Evolutionary conservation across 2,113 vertebrate genomes (phyloP), one percentile per base, ranked within the genome.

Genomic region (Pygoscelis antarcticus): DNA sequence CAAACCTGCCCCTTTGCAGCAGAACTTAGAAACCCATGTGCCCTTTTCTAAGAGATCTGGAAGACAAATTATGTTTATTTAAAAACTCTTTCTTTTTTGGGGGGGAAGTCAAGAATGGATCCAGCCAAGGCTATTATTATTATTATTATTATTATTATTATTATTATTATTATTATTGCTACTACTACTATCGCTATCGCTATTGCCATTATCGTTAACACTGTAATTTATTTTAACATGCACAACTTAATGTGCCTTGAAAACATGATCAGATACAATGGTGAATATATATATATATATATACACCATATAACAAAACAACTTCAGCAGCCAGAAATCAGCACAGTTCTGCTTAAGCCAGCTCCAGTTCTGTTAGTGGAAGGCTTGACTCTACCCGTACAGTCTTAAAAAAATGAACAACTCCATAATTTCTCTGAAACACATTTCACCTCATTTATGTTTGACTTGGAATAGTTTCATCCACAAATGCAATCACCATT

Each of bases 81-180:
- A 5, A 38, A 55, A 77, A 30, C 5, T 23, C 4, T 22, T 1
- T 34, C 2, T 46, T 47, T 65, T 8, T 3, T 0, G 3, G 4
- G 15, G 4, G 4, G 7, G 20, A 13, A 29, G 25, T 34, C 5
- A 71, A 58, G 20, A 66, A 71, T 6, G 8, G 21, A 75, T 30
- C 29, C 32, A 87, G 18, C 3, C 42, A 72, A 40, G 11, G 18
- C 29, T 42, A 42, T 42, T 38, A 6, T 19, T 29, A 7, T 9
- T 57, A 12, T 30, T 17, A 61, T 44, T 9, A 16, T 6, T 19
- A 5, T 16, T 13, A 13, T n/a, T 42, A 42, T 42, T 38, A 6
- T 19, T 29, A 7, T 9, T 57, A 12, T 30, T 17, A 61, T 44
- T 9, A 16, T 6, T 19, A 5, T 16, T 13, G 10, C 14, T 47